A percentile compares a stretch with the other conserved stretches of the same genome.
These are phyloP conservation scores for Ypsolopha sequella DNA, from an alignment of 2,888 invertebrate genomes.

Conservation along the genomic window DNA sequence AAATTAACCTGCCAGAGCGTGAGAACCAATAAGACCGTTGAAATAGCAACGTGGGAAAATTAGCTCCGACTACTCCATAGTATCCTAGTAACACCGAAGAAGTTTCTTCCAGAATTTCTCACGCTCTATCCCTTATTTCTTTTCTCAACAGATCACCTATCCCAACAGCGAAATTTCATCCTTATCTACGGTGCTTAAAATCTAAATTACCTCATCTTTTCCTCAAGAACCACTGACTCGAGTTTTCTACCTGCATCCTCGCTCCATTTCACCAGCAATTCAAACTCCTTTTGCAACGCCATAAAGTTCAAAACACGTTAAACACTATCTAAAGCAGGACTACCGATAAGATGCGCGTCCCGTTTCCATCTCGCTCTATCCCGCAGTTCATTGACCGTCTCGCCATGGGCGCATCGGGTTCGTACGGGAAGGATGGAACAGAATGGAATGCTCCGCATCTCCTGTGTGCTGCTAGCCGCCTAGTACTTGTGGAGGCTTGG, in stretches of 20 bases:
- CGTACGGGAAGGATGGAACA: constrained; percentile 29
- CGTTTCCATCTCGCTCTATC: constrained; percentile 45
- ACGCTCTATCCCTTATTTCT: constrained; percentile 49
- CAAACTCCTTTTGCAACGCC: background rate
- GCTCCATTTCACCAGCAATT: background rate
- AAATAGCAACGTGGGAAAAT: constrained; percentile 33
- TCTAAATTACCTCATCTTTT: constrained; percentile 9
- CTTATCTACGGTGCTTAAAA: constrained; percentile 12
- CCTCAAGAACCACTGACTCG: constrained; percentile 23
- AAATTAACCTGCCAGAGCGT: background rate
- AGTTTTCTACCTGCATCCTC: constrained; percentile 11
- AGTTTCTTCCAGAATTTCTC: constrained; percentile 69
- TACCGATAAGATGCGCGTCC: constrained; percentile 27
- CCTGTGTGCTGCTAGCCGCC: constrained; percentile 30
- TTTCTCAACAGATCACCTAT: constrained; percentile 38
- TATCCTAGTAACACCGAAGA: constrained; percentile 57
- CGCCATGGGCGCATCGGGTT: constrained; percentile 24
- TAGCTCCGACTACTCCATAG: constrained; percentile 28
- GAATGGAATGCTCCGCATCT: constrained; percentile 39
- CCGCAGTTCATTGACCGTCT: constrained; percentile 40
- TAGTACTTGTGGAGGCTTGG: constrained; percentile 54
- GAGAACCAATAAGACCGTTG: background rate
- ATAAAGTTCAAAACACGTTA: background rate
- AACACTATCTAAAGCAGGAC: background rate
- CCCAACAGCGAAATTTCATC: constrained; percentile 14